phyloP scores from a whole-genome alignment of 2,113 vertebrate species.

The Phylloscopus trochilus region DNA sequence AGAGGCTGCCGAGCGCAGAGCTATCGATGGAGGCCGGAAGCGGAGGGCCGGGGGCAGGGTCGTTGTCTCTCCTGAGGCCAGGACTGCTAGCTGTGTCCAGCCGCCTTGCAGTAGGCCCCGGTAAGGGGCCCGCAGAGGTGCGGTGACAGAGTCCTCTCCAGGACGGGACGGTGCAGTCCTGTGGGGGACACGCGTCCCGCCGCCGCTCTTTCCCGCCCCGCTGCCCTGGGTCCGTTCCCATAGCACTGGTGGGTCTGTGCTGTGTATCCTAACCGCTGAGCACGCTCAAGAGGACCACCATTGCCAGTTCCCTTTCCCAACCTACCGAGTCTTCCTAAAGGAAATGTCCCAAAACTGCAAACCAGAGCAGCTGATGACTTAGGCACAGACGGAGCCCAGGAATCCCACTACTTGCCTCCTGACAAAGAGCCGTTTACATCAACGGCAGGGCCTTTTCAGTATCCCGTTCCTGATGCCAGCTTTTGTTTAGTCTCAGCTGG shows the following conservation, averaged over 20 bases:
- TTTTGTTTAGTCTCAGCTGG: not conserved
- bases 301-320: not conserved
- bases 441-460: not conserved
- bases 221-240: rapidly evolving
- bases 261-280: rapidly evolving
- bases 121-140: not conserved
- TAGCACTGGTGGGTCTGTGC: rapidly evolving
- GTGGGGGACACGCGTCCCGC: too few relatives aligned
- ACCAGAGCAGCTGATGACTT: too few relatives aligned
- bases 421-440: not conserved
- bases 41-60: rapidly evolving
- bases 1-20: not conserved
- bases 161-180: not conserved
- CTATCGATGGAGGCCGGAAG: not conserved
- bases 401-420: rapidly evolving
- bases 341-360: not conserved
- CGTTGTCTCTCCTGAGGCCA: not conserved
- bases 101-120: not conserved
- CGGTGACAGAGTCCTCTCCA: not conserved
- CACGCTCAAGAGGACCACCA: too few relatives aligned
- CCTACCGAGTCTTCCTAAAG: rapidly evolving
- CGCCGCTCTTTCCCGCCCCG: not conserved
- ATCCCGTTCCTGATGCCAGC: too few relatives aligned
- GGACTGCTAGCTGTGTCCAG: not conserved
- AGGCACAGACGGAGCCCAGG: not conserved